Evolutionary conservation across 2,113 vertebrate genomes (phyloP).

Genomic region (Mirounga angustirostris): DNA sequence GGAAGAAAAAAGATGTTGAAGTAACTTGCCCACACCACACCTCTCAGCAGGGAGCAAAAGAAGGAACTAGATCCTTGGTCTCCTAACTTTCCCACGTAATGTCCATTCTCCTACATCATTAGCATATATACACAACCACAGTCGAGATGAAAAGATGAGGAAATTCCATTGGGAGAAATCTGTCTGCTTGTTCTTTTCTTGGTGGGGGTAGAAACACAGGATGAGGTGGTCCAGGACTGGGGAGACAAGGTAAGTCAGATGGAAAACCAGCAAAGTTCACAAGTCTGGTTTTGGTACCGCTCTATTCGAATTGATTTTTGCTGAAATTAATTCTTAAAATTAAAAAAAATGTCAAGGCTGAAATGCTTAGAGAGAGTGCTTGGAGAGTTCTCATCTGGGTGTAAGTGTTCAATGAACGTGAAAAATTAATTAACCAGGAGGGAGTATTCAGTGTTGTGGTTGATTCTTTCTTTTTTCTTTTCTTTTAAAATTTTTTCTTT

Average conservation of each 20-base stretch:
- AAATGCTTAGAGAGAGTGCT: not conserved
- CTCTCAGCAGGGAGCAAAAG: not conserved
- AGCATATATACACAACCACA: rapidly evolving
- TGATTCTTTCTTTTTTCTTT: not conserved
- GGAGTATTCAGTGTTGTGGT: not conserved
- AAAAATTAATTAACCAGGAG: not conserved
- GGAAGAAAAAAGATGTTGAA: not conserved
- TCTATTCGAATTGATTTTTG: not conserved
- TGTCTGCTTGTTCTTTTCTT: not conserved
- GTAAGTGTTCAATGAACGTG: not conserved
- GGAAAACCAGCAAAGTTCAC: not conserved
- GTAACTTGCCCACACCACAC: not conserved
- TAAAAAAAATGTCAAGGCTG: not conserved
- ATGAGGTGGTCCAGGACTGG: not conserved
- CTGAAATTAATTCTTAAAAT: not conserved
- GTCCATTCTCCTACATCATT: not conserved
- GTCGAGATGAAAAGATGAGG: not conserved
- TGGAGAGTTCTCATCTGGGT: not conserved
- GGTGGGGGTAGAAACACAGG: not conserved
- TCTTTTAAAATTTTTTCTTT: not conserved
- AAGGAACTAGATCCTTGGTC: not conserved
- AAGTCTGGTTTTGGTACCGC: not conserved
- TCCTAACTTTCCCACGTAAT: not conserved
- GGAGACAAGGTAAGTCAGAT: not conserved
- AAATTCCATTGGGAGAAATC: too few relatives aligned